phyloP scores from a whole-genome alignment of 2,797 vertebrate species.

The Perodicticus potto region DNA sequence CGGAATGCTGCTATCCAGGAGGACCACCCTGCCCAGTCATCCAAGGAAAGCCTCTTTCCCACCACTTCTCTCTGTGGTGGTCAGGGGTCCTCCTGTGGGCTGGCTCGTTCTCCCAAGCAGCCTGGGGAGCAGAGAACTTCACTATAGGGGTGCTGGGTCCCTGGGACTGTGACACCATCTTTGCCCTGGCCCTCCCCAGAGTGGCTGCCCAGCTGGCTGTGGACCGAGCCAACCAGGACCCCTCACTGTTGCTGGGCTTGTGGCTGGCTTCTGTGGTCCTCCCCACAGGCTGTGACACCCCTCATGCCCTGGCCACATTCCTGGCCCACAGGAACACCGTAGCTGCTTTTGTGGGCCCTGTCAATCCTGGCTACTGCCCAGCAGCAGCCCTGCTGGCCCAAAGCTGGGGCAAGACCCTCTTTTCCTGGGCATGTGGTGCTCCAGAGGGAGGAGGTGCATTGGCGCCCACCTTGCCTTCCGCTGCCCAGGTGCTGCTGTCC shows the following conservation, averaged over 20 bases:
- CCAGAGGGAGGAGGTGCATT: constrained; percentile 90
- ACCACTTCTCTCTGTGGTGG: neutral
- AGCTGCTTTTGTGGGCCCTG: constrained; percentile 92
- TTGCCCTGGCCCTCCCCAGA: constrained; percentile 91
- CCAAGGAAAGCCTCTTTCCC: neutral
- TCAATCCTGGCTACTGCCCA: constrained; percentile 94
- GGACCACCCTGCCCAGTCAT: neutral
- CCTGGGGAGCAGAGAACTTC: constrained; percentile 80
- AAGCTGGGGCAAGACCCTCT: constrained; percentile 94
- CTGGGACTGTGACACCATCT: constrained; percentile 94
- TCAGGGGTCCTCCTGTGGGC: constrained; percentile 51
- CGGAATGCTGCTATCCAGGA: accelerated
- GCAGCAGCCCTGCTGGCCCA: constrained; percentile 91
- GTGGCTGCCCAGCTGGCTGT: constrained; percentile 92
- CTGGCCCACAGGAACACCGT: constrained; percentile 87
- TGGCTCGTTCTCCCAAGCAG: neutral
- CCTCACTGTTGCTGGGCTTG: constrained; percentile 84
- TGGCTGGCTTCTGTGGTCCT: constrained; percentile 91
- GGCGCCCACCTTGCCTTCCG: constrained; percentile 89
- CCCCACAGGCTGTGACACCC: constrained; percentile 92
- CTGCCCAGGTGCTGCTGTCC: constrained; percentile 89
- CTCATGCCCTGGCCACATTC: constrained; percentile 90
- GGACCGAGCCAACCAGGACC: constrained; percentile 90
- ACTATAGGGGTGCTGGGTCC: constrained; percentile 93
- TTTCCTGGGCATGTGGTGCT: constrained; percentile 93